Conservation (phyloP, 2,888 invertebrate species). For the Cerceris ruficornis region DNA sequence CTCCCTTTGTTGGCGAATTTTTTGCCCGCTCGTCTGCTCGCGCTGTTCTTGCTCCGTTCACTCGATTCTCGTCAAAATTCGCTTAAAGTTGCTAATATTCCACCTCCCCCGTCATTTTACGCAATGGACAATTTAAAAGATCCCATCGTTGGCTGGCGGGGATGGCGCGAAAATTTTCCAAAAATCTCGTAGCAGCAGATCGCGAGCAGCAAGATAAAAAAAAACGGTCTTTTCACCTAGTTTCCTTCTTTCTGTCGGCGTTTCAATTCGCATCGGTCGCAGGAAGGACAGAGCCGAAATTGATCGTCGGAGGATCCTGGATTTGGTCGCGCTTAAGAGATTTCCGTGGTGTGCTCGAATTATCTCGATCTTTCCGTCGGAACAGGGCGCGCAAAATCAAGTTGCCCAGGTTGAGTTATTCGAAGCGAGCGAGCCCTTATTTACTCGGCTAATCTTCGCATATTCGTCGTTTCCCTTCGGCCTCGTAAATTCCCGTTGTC, state of each 20-base stretch:
- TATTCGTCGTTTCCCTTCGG: neutral
- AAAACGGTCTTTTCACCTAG: neutral
- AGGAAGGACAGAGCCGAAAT: constrained; percentile 1
- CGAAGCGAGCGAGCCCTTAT: constrained; percentile 21
- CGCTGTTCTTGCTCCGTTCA: no score
- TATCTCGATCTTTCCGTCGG: constrained; percentile 23
- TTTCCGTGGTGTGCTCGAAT: constrained; percentile 10
- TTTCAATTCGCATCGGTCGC: neutral
- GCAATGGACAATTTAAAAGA: no score
- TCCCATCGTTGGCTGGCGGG: no score
- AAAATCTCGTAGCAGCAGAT: no score
- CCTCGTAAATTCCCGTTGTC: neutral
- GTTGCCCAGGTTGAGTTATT: constrained; percentile 2
- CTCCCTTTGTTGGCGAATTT: no score
- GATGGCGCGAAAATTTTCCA: no score
- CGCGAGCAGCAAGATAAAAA: no score
- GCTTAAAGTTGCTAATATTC: neutral
- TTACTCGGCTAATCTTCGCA: constrained; percentile 42
- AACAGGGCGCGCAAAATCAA: neutral
- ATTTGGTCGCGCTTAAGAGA: constrained; percentile 32
- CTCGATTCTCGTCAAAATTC: neutral
- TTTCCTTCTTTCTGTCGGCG: neutral
- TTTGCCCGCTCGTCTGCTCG: no score
- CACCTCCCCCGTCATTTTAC: neutral
- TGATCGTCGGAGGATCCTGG: constrained; percentile 4